A percentile compares a stretch with the other conserved stretches of the same genome.
Conservation (phyloP, 2,797 vertebrate species). For the Vespertilio murinus region DNA sequence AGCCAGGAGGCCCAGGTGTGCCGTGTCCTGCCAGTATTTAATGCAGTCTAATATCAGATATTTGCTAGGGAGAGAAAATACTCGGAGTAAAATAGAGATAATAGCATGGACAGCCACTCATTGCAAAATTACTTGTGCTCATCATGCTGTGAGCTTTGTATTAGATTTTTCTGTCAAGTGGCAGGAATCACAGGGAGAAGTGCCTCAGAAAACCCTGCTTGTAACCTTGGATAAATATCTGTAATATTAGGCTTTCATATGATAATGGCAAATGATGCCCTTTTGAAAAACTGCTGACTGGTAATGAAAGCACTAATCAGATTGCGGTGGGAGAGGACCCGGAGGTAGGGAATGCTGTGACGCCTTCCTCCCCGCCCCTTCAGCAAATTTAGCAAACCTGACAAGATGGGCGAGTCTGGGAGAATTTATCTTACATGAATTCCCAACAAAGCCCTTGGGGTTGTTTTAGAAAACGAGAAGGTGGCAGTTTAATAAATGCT, state of each 20-base stretch:
- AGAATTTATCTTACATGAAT: slow-evolving; percentile 86
- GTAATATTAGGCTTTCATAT: slow-evolving; percentile 89
- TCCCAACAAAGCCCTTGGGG: slow-evolving; percentile 81
- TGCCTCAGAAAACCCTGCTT: slow-evolving; percentile 84
- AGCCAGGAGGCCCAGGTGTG: slow-evolving; percentile 86
- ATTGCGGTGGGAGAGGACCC: slow-evolving; percentile 81
- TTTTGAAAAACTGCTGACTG: slow-evolving; percentile 86
- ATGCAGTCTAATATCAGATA: slow-evolving; percentile 84
- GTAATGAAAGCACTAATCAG: slow-evolving; percentile 88
- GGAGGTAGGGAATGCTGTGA: slow-evolving; percentile 59
- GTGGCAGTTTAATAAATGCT: slow-evolving; percentile 87
- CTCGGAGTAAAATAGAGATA: slow-evolving; percentile 84
- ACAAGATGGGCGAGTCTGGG: slow-evolving; percentile 83
- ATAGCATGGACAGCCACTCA: slow-evolving; percentile 86
- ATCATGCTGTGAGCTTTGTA: slow-evolving; percentile 90
- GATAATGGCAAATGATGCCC: slow-evolving; percentile 87
- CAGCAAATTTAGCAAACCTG: slow-evolving; percentile 83
- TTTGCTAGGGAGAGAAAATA: slow-evolving; percentile 82
- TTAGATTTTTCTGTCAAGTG: slow-evolving; percentile 95
- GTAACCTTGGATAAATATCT: slow-evolving; percentile 87
- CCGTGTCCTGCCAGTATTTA: slow-evolving; percentile 83
- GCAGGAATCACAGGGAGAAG: slow-evolving; percentile 92
- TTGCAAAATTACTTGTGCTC: slow-evolving; percentile 92
- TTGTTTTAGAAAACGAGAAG: slow-evolving; percentile 85
- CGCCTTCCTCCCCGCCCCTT: slow-evolving; percentile 36